Percentiles rank a stretch among this genome's conserved stretches.
Conservation (phyloP, 1,140 invertebrate species). For the Drosophila carrolli region DNA sequence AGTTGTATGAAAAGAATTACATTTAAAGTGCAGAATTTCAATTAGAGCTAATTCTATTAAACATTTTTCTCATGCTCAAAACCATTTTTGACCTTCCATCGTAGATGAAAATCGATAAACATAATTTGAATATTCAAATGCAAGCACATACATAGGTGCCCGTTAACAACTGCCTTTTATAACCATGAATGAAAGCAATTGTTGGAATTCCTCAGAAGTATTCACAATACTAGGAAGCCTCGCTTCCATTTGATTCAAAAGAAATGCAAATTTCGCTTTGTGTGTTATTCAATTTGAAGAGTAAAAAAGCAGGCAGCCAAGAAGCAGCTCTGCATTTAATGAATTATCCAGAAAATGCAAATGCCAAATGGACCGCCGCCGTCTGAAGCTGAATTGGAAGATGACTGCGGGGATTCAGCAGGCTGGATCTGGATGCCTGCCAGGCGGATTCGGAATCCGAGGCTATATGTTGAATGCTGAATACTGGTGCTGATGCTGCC, state of each 20-base stretch:
- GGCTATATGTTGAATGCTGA: slow-evolving; percentile 5
- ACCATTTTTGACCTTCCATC: slow-evolving; percentile 3
- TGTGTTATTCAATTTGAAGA: slow-evolving; percentile 55
- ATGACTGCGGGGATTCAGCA: slow-evolving; percentile 41
- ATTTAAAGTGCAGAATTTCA: slow-evolving; percentile 11
- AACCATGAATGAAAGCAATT: slow-evolving; percentile 40
- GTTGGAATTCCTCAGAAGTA: slow-evolving; percentile 42
- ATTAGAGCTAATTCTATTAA: slow-evolving; percentile 9
- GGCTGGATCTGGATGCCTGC: slow-evolving; percentile 41
- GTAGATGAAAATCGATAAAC: slow-evolving; percentile 28
- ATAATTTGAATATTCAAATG: slow-evolving; percentile 47
- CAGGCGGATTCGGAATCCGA: slow-evolving; percentile 34
- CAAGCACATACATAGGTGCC: slow-evolving; percentile 10
- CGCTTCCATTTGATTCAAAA: slow-evolving; percentile 37
- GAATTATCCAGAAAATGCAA: slow-evolving; percentile 70
- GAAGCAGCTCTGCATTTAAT: slow-evolving; percentile 50
- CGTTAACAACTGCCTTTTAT: slow-evolving; percentile 13
- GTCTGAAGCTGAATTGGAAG: slow-evolving; percentile 32
- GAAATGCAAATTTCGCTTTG: slow-evolving; percentile 47
- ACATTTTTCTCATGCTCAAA: slow-evolving; percentile 5
- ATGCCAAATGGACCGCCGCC: slow-evolving; percentile 71
- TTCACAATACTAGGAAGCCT: slow-evolving; percentile 37
- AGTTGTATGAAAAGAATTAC: neutral
- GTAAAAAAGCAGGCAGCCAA: slow-evolving; percentile 52
- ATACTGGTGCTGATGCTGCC: slow-evolving; percentile 3